Base-by-base conservation (phyloP, 2,888 invertebrate species). In the Cryptocephalus moraei region DNA sequence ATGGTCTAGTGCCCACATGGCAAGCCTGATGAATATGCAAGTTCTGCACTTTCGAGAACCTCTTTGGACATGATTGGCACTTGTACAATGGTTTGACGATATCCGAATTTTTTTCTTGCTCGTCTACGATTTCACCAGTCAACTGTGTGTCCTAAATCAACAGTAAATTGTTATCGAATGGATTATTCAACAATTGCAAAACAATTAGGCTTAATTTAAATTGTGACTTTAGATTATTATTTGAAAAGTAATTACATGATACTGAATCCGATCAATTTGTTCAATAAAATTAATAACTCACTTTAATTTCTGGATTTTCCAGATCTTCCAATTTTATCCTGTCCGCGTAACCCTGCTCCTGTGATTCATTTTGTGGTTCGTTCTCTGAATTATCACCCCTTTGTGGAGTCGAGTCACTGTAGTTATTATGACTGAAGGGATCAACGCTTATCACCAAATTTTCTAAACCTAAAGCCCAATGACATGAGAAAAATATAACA, bases 371-470 rank as follows among this genome's bases (percentile, higher is more conserved):
- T 4, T 45, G 45, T 13, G 51, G 51, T 45, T 61, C 60, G 12
- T 51, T 56, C 49, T 60, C 61, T 8, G 57, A 54, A 31, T 41
- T 51, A 32, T 47, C 53, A 22, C 55, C 60, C 33, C 56, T 49
- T 36, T 61, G 59, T 8, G 62, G 55, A 9, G 61, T 63, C 12
- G 50, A 43, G 22, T 58, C 61, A 2, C 54, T 50, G 31, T 57
- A 66, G 48, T 60, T 62, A 41, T 49, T 75, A 67, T 63, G 78
- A 72, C 51, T 72, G 57, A 75, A 80, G 2, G 80, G 80, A 62
- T 80, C 79, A 9, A 81, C 71, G 67, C 71, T 77, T 11, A 80
- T 78, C 38, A 80, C 75, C 76, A 80, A 77, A 52, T 69, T 70
- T 56, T 79, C 77, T 3, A 61, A 62, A 63, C 67, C 50, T 51